phyloP scores from a whole-genome alignment of 2,797 vertebrate species.

The Hydrocynus forskahlii region DNA sequence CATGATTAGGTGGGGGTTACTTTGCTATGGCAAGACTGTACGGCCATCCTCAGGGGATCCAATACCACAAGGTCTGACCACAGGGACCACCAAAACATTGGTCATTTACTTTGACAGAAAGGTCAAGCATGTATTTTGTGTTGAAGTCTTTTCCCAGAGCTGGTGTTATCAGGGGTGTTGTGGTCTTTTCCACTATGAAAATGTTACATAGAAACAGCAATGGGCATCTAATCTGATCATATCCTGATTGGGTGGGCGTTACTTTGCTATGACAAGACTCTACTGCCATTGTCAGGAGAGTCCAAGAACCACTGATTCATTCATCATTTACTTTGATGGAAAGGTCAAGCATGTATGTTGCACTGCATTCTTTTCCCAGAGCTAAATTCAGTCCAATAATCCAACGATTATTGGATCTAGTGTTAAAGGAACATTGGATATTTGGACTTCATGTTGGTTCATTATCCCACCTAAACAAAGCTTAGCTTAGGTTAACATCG shows the following conservation, averaged over 20 bases:
- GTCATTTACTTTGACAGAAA: slow-evolving; percentile 5
- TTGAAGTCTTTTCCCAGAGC: no score
- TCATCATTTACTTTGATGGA: background rate
- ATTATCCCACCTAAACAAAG: no score
- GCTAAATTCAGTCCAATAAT: no score
- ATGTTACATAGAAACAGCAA: background rate
- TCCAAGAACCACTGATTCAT: background rate
- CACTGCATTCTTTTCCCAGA: no score
- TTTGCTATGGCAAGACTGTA: background rate
- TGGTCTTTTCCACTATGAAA: no score
- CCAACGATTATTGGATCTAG: no score
- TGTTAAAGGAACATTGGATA: no score
- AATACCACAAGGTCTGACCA: background rate
- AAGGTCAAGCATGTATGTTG: background rate
- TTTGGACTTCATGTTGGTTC: no score
- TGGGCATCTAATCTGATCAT: background rate
- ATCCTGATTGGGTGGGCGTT: background rate
- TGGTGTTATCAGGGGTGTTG: no score
- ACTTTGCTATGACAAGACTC: background rate
- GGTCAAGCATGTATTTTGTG: background rate
- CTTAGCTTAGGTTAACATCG: no score
- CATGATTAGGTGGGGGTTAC: background rate
- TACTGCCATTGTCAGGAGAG: slow-evolving; percentile 5
- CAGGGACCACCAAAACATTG: background rate
- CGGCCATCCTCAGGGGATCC: background rate